Base-by-base conservation (phyloP, 1,140 invertebrate genomes). In the Anthonomus grandis region DNA sequence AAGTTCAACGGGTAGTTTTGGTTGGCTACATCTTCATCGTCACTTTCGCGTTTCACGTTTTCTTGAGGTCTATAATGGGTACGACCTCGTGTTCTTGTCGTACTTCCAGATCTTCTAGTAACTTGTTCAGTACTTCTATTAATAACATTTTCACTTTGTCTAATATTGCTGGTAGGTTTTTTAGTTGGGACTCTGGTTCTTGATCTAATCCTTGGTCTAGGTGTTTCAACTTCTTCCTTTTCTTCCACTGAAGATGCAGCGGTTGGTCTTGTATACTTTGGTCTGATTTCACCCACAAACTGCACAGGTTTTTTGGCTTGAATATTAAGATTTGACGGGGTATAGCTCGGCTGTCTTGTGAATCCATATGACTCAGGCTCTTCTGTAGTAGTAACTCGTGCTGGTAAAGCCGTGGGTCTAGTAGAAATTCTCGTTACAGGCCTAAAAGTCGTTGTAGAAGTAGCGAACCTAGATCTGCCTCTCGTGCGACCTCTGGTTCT, bases 361-460 rank as follows among this genome's bases (percentile, higher is more conserved):
- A 74, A 74, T 9, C 72, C 72, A 57, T 67, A 74, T 38, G 69
- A 72, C 49, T 74, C 72, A 42, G 67, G 52, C 44, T 62, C 50
- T 53, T 67, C 63, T 9, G 39, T 25, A 17, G 22, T 52, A 38
- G 27, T 15, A 5, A 46, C n/a, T 36, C 31, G 36, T 12, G 49
- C 31, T 21, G 54, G 31, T n/a, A 63, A 65, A 12, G 57, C 63
- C 9, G 45, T 50, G n/a, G 60, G 58, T 21, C 62, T 67, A 8
- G 64, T 59, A 23, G 61, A 58, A 8, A 50, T 23, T 54, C 55
- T 50, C 18, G 25, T 42, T 0, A 39, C 41, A 17, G 77, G 64
- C 68, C 64, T 76, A 74, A 61, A 67, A 57, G 63, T 67, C 8
- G 64, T 63, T 18, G 62, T 59, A 10, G 62, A 58, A 36, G 63